phyloP scores from a whole-genome alignment of 2,888 invertebrate genomes.

The Theodoxus fluviatilis region DNA sequence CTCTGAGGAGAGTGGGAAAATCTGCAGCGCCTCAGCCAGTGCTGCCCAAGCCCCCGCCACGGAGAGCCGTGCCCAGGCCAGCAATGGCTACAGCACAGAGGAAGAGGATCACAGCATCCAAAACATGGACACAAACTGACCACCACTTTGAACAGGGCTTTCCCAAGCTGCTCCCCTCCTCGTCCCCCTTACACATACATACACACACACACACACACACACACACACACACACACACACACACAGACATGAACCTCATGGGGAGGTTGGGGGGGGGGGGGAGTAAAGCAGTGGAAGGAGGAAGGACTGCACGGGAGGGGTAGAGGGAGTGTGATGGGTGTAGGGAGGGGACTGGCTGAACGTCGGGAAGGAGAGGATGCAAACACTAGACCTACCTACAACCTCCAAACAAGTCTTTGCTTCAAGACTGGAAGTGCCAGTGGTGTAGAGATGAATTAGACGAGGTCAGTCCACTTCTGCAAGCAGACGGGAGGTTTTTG shows the following conservation, averaged over 20 bases:
- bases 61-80: conserved; percentile 8
- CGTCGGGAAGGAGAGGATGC: no score
- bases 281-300: neutral
- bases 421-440: no score
- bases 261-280: neutral
- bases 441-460: no score
- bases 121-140: conserved; percentile 33
- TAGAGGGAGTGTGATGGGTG: neutral
- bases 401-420: no score
- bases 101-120: conserved; percentile 24
- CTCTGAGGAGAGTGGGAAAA: no score
- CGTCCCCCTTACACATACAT: neutral
- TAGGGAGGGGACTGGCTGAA: no score
- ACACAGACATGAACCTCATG: neutral
- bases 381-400: no score
- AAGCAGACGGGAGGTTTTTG: no score
- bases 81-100: conserved; percentile 11
- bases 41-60: neutral
- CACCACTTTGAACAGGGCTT: no score
- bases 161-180: no score
- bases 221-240: conserved; percentile 5
- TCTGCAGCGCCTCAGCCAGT: neutral
- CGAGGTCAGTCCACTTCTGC: no score
- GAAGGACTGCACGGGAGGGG: neutral
- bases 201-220: conserved; percentile 18